phyloP scores from a whole-genome alignment of 1,140 invertebrate genomes.

The Sesamia nonagrioides region DNA sequence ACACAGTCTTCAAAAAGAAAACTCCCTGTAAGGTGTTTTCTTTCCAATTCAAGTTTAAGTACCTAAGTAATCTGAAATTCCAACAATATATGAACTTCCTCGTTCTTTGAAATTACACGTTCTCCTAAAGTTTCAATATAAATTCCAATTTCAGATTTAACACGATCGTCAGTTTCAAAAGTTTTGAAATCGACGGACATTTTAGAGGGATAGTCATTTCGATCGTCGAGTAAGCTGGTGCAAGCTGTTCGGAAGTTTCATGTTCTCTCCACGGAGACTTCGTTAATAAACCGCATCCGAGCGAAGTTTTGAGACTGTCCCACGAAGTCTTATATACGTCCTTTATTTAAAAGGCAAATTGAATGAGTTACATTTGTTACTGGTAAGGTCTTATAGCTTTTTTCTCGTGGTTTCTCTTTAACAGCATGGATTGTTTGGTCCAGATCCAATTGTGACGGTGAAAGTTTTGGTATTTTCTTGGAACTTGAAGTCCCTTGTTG shows the following conservation, averaged over 20 bases:
- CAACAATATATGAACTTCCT: slow-evolving; percentile 16
- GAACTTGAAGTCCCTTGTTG: not conserved
- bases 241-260: slow-evolving; percentile 53
- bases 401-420: slow-evolving; percentile 11
- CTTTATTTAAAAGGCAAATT: slow-evolving; percentile 32
- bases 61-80: slow-evolving; percentile 27
- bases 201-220: slow-evolving; percentile 50
- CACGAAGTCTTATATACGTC: slow-evolving; percentile 20
- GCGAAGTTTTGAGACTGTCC: slow-evolving; percentile 32
- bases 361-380: slow-evolving; percentile 11
- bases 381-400: not conserved
- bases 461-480: not conserved
- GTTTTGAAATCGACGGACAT: slow-evolving; percentile 44
- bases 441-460: slow-evolving; percentile 2
- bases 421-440: not conserved
- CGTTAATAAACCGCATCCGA: slow-evolving; percentile 50
- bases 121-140: slow-evolving; percentile 40
- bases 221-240: slow-evolving; percentile 47
- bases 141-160: slow-evolving; percentile 41
- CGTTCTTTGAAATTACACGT: slow-evolving; percentile 25
- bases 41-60: slow-evolving; percentile 15
- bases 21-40: not conserved
- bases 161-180: slow-evolving; percentile 48
- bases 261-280: slow-evolving; percentile 43
- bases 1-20: slow-evolving; percentile 2